Conservation (phyloP, 2,113 vertebrate species). For the Lasiurus cinereus region DNA sequence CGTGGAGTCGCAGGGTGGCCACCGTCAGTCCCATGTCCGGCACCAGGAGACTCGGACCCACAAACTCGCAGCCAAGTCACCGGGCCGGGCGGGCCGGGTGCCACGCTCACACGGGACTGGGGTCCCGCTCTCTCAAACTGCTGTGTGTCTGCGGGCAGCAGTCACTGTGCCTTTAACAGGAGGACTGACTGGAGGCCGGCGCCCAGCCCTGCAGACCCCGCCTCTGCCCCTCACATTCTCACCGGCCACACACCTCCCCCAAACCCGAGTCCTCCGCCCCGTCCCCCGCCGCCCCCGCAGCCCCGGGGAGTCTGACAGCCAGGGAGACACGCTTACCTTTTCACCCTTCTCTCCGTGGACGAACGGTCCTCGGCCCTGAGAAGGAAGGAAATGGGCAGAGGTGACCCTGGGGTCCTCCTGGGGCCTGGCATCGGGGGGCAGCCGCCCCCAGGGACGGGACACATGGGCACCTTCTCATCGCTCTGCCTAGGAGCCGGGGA, state of each 20-base stretch:
- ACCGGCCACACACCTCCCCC: background rate
- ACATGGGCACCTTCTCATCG: rapidly evolving
- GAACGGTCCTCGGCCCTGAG: constrained; percentile 91
- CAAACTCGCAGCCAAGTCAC: background rate
- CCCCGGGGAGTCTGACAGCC: background rate
- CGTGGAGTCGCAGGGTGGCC: rapidly evolving
- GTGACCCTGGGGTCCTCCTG: background rate
- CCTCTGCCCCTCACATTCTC: rapidly evolving
- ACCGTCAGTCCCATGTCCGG: rapidly evolving
- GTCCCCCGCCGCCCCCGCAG: rapidly evolving
- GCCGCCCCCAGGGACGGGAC: rapidly evolving
- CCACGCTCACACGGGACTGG: rapidly evolving
- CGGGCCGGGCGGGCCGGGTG: rapidly evolving
- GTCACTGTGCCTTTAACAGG: no score
- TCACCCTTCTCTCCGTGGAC: constrained; percentile 93
- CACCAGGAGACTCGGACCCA: background rate
- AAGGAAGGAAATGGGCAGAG: constrained; percentile 17
- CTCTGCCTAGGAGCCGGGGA: background rate
- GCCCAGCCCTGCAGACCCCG: no score
- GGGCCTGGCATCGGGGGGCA: rapidly evolving
- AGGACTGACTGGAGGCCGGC: no score
- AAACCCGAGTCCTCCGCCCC: no score
- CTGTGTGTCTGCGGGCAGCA: background rate
- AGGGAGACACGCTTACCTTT: constrained; percentile 90
- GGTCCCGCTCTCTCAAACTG: rapidly evolving